Percentiles rank a stretch among this genome's conserved stretches.
phyloP scores from a whole-genome alignment of 2,888 invertebrate species.

The Limenitis arthemis region DNA sequence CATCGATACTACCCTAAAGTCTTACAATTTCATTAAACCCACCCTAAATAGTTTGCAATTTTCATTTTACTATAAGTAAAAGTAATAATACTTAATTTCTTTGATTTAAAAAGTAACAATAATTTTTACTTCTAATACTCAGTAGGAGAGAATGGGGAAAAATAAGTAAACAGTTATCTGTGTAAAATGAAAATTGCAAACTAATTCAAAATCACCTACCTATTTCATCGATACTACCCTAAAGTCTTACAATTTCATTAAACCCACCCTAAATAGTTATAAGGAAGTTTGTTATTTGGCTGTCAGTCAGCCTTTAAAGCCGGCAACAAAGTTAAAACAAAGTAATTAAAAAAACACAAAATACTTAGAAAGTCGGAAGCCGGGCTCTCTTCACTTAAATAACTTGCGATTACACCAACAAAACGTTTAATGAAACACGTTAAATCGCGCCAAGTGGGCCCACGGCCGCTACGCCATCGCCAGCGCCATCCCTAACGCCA shows the following conservation, averaged over 20 bases:
- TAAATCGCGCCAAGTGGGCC: conserved; percentile 66
- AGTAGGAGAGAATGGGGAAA: too few relatives aligned
- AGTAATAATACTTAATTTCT: too few relatives aligned
- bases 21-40: conserved; percentile 62
- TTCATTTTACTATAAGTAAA: too few relatives aligned
- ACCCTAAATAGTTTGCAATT: conserved; percentile 59
- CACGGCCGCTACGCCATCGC: conserved; percentile 29
- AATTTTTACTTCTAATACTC: too few relatives aligned
- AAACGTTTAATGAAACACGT: conserved; percentile 72
- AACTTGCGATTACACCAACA: conserved; percentile 72
- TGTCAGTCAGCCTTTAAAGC: conserved; percentile 71
- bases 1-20: conserved; percentile 47
- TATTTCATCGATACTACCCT: conserved; percentile 42
- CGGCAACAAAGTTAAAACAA: conserved; percentile 70
- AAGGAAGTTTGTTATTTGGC: conserved; percentile 68
- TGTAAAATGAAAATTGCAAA: conserved; percentile 21
- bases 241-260: conserved; percentile 63
- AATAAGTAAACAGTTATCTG: too few relatives aligned
- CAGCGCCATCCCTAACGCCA: conserved; percentile 17
- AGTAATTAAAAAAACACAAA: conserved; percentile 73
- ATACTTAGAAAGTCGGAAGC: conserved; percentile 72
- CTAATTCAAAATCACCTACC: conserved; percentile 38
- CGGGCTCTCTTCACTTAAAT: conserved; percentile 71
- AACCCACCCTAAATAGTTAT: conserved; percentile 64
- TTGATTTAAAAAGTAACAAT: too few relatives aligned